phyloP scores from a whole-genome alignment of 2,113 vertebrate species.

The Phycodurus eques region DNA sequence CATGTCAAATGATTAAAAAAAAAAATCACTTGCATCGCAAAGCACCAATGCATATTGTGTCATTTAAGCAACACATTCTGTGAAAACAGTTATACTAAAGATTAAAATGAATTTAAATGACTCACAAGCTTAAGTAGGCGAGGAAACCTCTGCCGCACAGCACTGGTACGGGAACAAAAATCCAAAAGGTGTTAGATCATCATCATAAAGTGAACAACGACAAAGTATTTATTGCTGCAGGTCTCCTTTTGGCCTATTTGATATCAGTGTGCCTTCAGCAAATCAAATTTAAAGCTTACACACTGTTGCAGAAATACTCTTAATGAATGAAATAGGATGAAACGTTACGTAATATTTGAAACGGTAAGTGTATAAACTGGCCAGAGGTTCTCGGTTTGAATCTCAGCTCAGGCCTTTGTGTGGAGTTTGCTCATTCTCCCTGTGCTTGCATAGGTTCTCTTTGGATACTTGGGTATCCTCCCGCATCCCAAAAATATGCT shows the following conservation, averaged over 20 bases:
- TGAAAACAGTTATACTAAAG: not conserved
- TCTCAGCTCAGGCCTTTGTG: not conserved
- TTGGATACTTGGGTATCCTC: not conserved
- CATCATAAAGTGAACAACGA: not conserved
- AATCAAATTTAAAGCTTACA: constrained; percentile 10
- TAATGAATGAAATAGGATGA: too few species aligned
- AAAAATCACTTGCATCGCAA: not conserved
- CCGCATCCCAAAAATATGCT: not conserved
- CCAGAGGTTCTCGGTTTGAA: not conserved
- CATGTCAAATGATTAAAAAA: too few species aligned
- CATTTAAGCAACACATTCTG: not conserved
- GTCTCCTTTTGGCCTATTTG: constrained; percentile 19
- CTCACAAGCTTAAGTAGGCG: constrained; percentile 85
- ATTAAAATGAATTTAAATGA: constrained; percentile 1
- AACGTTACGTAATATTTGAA: not conserved
- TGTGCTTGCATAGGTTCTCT: not conserved
- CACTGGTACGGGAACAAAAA: constrained; percentile 71
- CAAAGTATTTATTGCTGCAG: not conserved
- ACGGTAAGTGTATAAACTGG: not conserved
- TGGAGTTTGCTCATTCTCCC: not conserved
- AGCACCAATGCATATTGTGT: not conserved
- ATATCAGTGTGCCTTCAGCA: constrained; percentile 2
- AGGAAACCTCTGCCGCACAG: constrained; percentile 84
- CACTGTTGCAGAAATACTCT: not conserved
- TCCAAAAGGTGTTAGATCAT: constrained; percentile 29